Evolutionary conservation across 92 coral and sea anemone genomes (phyloP).

Genomic region (Porites divaricata): DNA sequence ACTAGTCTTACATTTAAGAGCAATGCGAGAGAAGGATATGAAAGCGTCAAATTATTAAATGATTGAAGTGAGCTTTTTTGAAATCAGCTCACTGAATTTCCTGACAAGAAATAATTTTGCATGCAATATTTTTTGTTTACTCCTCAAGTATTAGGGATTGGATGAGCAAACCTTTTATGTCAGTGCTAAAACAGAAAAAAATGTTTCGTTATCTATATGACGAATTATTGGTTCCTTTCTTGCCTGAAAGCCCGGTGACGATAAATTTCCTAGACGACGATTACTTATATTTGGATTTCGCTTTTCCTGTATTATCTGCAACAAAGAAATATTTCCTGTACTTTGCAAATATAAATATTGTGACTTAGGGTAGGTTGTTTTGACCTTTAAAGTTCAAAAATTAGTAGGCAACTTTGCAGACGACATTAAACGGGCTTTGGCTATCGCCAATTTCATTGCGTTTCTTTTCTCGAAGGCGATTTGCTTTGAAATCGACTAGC

Average conservation of each 20-base stretch:
- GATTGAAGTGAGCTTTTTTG: background rate
- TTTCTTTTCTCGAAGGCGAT: background rate
- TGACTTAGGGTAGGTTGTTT: conserved; percentile 13
- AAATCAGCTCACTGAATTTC: background rate
- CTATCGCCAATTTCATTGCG: background rate
- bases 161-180: background rate
- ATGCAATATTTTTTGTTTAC: background rate
- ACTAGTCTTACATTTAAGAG: background rate
- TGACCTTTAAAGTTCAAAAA: background rate
- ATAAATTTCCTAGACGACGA: conserved; percentile 1
- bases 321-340: conserved; percentile 22
- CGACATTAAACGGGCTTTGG: background rate
- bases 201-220: background rate
- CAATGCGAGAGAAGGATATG: background rate
- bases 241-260: background rate
- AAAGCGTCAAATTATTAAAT: background rate
- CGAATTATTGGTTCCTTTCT: background rate
- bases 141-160: background rate
- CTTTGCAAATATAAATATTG: background rate
- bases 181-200: background rate
- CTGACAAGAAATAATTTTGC: background rate
- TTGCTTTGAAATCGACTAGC: background rate
- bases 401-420: background rate
- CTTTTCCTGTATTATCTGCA: background rate
- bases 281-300: background rate